Evolutionary conservation across 2,113 vertebrate species (phyloP).

Genomic region (Amphiprion ocellaris): DNA sequence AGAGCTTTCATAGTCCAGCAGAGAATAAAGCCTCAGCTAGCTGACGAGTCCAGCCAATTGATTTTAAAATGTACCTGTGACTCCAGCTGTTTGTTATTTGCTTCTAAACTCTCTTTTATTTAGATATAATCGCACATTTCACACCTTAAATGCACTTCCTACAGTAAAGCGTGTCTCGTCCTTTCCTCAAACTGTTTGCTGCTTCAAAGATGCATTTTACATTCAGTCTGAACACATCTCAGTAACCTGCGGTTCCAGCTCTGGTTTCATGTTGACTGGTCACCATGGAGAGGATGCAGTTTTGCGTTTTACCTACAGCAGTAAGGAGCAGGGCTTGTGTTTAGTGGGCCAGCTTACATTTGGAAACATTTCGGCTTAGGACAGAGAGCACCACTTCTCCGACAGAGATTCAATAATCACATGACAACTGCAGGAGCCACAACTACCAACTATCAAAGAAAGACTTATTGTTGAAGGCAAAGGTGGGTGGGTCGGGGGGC

Average conservation of each 20-base stretch:
- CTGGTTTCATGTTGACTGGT: conserved; percentile 30
- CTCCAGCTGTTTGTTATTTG: not conserved
- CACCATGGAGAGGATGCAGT: conserved; percentile 25
- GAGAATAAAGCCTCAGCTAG: not conserved
- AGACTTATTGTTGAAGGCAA: conserved; percentile 64
- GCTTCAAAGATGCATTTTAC: not conserved
- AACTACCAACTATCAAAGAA: conserved; percentile 66
- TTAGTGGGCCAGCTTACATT: conserved; percentile 44
- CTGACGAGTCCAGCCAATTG: not conserved
- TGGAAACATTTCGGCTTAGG: conserved; percentile 46
- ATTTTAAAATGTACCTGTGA: not conserved
- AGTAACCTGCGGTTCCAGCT: conserved; percentile 11
- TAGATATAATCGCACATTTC: not conserved
- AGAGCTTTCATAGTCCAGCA: not conserved
- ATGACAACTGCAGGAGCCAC: conserved; percentile 66
- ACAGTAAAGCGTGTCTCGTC: not conserved
- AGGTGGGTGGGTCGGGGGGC: conserved; percentile 28
- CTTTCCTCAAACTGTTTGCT: no score
- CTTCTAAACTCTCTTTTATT: not conserved
- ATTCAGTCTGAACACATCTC: conserved; percentile 34
- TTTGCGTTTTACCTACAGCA: conserved; percentile 47
- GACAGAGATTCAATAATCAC: conserved; percentile 60
- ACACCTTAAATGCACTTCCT: not conserved
- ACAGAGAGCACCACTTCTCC: conserved; percentile 60
- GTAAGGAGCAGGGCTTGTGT: conserved; percentile 45